Conservation (phyloP, 2,888 invertebrate species). For the Linnaemya vulpina region DNA sequence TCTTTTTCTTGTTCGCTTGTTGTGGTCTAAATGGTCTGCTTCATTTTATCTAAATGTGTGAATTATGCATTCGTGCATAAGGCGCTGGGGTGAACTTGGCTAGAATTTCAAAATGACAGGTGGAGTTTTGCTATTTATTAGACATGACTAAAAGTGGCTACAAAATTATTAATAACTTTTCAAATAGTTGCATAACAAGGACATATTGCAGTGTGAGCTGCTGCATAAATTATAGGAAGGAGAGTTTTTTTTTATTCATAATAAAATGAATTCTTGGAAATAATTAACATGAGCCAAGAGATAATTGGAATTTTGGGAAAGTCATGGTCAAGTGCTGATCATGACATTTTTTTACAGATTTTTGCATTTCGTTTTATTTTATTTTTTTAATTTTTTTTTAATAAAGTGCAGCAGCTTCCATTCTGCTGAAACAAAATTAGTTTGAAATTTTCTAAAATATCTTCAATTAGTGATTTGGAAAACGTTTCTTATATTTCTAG, state of each 20-base stretch:
- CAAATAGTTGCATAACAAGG: conserved; percentile 36
- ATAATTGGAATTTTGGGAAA: background rate
- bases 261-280: background rate
- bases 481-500: too few relatives aligned
- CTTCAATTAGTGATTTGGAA: too few relatives aligned
- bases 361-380: too few relatives aligned
- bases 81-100: conserved; percentile 46
- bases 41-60: conserved; percentile 51
- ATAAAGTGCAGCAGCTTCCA: too few relatives aligned
- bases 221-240: background rate
- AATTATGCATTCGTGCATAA: conserved; percentile 63
- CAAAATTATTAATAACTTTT: conserved; percentile 56
- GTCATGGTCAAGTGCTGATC: background rate
- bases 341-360: background rate
- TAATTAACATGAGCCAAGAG: conserved; percentile 5
- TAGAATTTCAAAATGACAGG: conserved; percentile 53
- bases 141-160: conserved; percentile 22
- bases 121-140: conserved; percentile 33
- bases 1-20: background rate
- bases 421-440: too few relatives aligned
- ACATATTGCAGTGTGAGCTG: conserved; percentile 4
- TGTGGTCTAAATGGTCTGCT: conserved; percentile 58
- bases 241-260: too few relatives aligned
- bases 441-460: too few relatives aligned
- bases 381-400: too few relatives aligned